Conservation (phyloP, 2,797 vertebrate genomes). For the Vultur gryphus region DNA sequence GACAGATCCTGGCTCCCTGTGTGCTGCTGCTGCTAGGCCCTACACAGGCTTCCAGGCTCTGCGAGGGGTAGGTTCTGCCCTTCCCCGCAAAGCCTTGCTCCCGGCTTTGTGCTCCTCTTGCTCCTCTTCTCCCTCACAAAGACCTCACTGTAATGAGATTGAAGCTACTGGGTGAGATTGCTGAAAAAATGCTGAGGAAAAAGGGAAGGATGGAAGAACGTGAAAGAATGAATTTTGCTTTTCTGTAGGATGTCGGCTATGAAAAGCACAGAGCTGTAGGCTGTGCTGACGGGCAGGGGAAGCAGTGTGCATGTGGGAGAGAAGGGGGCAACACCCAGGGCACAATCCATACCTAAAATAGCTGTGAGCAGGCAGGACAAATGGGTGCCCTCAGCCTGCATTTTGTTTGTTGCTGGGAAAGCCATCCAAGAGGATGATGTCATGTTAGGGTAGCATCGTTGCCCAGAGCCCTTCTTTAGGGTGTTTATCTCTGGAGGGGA, state of each 20-base stretch:
- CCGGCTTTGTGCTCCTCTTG: background rate
- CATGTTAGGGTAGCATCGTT: rapidly evolving
- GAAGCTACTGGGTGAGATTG: background rate
- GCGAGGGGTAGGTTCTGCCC: background rate
- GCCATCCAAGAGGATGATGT: background rate
- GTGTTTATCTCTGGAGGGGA: background rate
- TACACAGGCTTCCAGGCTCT: background rate
- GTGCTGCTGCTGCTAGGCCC: background rate
- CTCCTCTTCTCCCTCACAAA: background rate
- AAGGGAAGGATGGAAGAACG: background rate
- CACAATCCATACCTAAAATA: background rate
- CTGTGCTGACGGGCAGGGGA: background rate
- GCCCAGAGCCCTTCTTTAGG: background rate
- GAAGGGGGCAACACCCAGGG: background rate
- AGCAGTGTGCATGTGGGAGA: rapidly evolving
- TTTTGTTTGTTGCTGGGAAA: background rate
- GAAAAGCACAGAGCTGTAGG: background rate
- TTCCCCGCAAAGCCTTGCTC: background rate
- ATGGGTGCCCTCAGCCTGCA: background rate
- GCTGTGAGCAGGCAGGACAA: background rate
- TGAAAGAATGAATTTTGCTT: background rate
- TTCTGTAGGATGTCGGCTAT: background rate
- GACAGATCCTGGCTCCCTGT: background rate
- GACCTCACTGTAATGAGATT: background rate
- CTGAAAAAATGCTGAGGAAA: background rate